These are phyloP conservation scores for Parazoanthus darwini DNA, from an alignment of 92 coral and sea anemone species.

Conservation along the genomic window DNA sequence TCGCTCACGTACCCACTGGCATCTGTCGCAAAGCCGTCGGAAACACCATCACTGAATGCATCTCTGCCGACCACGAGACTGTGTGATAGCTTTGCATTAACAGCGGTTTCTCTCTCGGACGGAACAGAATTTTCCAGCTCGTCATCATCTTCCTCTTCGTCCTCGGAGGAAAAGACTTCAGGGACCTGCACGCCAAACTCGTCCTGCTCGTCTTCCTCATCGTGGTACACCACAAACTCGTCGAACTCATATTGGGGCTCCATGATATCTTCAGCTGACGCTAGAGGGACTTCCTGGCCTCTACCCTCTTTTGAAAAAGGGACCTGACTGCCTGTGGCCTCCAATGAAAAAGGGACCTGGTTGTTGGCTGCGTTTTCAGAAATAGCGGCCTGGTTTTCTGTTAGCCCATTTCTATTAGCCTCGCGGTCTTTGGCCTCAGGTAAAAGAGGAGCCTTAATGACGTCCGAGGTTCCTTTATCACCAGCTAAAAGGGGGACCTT, in stretches of 20 bases:
- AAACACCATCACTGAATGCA: not conserved
- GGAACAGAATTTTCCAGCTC: not conserved
- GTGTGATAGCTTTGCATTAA: not conserved
- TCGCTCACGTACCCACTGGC: conserved; percentile 33
- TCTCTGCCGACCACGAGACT: not conserved
- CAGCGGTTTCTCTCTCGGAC: not conserved
- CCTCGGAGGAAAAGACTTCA: conserved; percentile 37
- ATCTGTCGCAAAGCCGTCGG: conserved; percentile 31
- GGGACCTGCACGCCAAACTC: conserved; percentile 28
- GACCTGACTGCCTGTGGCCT: not conserved
- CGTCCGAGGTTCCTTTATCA: not conserved
- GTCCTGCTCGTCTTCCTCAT: conserved; percentile 21
- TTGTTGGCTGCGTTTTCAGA: not conserved
- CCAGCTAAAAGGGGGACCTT: not conserved
- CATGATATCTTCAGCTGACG: conserved; percentile 3
- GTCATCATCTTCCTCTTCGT: conserved; percentile 24
- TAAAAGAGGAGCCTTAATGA: not conserved
- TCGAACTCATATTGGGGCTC: conserved; percentile 41
- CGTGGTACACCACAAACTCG: conserved; percentile 40
- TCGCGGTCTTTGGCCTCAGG: not conserved
- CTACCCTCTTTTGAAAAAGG: not conserved
- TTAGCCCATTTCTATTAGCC: not conserved
- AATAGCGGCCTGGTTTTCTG: not conserved
- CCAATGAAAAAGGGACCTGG: not conserved
- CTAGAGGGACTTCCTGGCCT: conserved; percentile 13